Base-by-base conservation (phyloP, 2,888 invertebrate genomes). In the Dynastes grantii region DNA sequence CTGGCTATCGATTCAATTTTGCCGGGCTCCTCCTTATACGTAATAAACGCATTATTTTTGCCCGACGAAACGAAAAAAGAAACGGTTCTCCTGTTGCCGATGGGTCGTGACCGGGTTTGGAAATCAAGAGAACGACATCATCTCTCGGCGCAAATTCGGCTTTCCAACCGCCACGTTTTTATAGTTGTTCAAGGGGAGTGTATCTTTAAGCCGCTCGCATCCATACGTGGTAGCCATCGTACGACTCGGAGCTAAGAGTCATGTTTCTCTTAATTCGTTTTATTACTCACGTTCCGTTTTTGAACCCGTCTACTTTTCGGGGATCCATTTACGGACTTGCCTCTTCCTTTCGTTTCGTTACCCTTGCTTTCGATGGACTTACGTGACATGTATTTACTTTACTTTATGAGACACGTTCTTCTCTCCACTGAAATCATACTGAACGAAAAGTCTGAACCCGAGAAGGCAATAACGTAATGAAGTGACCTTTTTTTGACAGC, bases 201-300 rank as follows among this genome's bases (percentile, higher is more conserved):
- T 13, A 49, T 40, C 27, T 55, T 73, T 45, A 40, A 61, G 58
- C 37, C 40, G 68, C 11, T 53, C 53, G 5, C 53, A 53, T 53
- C n/a, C 53, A 53, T 53, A 53, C 53, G 53, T 13, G 53, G 16
- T n/a, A 16, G 53, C 16, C 5, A n/a, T 16, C 53, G 11, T 53
- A 16, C 53, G 6, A 13, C 53, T n/a, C 53, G 16, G 16, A 53
- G 53, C 51, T 1, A 45, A 22, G 73, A 73, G 61, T 45, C 61
- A 45, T 73, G 73, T 73, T 73, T 58, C 58, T 58, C 73, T 73
- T 73, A 73, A 61, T 73, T 73, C 73, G 58, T 73, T 73, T 73
- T 73, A 73, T 73, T 73, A 61, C 58, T 73, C 73, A 73, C 73
- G 73, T 73, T 73, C 32, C 73, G 58, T 73, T 73, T 61, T 61